Evolutionary conservation across 2,888 invertebrate species (phyloP).

Genomic region (Stramonita haemastoma): DNA sequence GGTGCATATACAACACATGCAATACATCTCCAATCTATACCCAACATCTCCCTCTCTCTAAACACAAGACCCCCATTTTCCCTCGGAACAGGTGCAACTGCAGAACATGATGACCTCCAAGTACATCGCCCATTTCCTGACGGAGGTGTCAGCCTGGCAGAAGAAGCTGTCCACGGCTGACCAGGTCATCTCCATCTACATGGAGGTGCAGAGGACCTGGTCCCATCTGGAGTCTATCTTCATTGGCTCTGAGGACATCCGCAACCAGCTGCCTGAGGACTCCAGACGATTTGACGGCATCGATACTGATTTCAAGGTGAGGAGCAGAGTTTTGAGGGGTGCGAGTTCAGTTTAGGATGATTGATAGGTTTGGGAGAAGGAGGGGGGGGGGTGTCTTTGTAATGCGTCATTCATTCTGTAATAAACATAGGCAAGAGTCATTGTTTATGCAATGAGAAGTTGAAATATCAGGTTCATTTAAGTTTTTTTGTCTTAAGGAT

Average conservation of each 20-base stretch:
- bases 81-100: conserved; percentile 85
- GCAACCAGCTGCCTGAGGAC: conserved; percentile 94
- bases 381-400: background rate
- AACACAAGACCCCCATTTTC: background rate
- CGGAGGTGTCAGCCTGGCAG: conserved; percentile 96
- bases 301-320: conserved; percentile 91
- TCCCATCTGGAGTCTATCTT: conserved; percentile 98
- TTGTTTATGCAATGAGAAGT: too few relatives aligned
- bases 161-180: conserved; percentile 93
- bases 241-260: conserved; percentile 97
- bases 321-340: background rate
- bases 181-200: conserved; percentile 85
- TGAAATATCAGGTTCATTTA: too few relatives aligned
- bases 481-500: too few relatives aligned
- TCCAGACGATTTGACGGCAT: conserved; percentile 94
- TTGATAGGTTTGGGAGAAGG: background rate
- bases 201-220: conserved; percentile 98
- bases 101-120: conserved; percentile 98
- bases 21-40: too few relatives aligned
- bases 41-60: too few relatives aligned
- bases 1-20: too few relatives aligned
- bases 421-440: too few relatives aligned
- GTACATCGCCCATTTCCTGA: conserved; percentile 95
- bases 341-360: background rate
- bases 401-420: too few relatives aligned